phyloP scores from a whole-genome alignment of 1,140 invertebrate species.

The Drosophila yakuba region DNA sequence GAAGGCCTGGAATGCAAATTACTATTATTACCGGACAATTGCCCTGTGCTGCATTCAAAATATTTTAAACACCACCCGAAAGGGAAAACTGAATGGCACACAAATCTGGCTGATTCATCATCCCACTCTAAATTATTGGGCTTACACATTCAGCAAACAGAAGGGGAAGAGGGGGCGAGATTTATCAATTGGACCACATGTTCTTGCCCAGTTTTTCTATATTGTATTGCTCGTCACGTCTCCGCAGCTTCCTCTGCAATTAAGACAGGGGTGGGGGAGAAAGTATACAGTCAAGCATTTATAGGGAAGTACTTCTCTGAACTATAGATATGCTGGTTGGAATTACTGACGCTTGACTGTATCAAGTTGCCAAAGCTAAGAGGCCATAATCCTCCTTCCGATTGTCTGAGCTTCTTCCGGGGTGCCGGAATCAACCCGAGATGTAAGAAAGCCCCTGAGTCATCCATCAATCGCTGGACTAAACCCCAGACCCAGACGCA shows the following conservation, averaged over 20 bases:
- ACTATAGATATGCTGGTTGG: neutral
- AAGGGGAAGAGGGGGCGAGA: slow-evolving; percentile 11
- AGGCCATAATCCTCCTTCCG: slow-evolving; percentile 29
- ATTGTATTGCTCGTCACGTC: slow-evolving; percentile 61
- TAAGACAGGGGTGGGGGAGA: slow-evolving; percentile 18
- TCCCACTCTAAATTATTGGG: slow-evolving; percentile 7
- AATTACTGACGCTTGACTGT: slow-evolving; percentile 4
- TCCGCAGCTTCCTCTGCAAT: slow-evolving; percentile 64
- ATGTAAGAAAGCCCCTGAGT: slow-evolving; percentile 23
- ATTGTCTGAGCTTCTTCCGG: slow-evolving; percentile 57
- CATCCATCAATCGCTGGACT: slow-evolving; percentile 57
- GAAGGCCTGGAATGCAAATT: slow-evolving; percentile 43
- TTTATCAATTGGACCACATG: slow-evolving; percentile 39
- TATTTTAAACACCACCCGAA: slow-evolving; percentile 22
- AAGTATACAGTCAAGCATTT: slow-evolving; percentile 8
- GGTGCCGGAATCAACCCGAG: slow-evolving; percentile 6
- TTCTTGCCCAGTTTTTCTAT: slow-evolving; percentile 26
- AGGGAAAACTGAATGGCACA: slow-evolving; percentile 26
- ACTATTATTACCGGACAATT: slow-evolving; percentile 52
- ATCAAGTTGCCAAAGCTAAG: slow-evolving; percentile 13
- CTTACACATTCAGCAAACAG: slow-evolving; percentile 45
- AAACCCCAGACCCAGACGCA: slow-evolving; percentile 24
- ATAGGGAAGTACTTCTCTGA: neutral
- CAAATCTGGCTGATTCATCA: slow-evolving; percentile 22
- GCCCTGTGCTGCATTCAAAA: slow-evolving; percentile 27